Percentiles rank a stretch among this genome's conserved stretches.
Conservation (phyloP, 2,797 vertebrate genomes). For the Diglossa cyanea region DNA sequence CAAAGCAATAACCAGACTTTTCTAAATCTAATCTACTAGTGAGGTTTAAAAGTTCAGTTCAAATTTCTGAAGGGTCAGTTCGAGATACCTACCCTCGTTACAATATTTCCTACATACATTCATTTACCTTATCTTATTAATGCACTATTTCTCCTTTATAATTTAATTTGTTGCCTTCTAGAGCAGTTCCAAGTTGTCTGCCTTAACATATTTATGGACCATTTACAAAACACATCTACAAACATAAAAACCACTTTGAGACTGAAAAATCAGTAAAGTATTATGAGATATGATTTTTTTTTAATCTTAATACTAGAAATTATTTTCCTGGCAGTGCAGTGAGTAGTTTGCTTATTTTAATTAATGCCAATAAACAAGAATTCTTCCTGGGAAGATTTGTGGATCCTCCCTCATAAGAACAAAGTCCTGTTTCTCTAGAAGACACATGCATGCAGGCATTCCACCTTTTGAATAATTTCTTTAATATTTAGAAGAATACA, state of each 20-base stretch:
- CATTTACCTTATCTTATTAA: background rate
- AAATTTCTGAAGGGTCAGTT: background rate
- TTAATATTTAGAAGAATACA: background rate
- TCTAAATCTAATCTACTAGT: background rate
- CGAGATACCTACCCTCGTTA: background rate
- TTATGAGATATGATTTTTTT: background rate
- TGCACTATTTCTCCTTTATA: background rate
- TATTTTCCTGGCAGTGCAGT: background rate
- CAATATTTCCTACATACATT: background rate
- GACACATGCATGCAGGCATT: fast-evolving
- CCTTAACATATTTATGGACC: background rate
- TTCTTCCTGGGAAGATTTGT: background rate
- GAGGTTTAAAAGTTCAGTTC: background rate
- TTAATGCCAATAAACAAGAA: background rate
- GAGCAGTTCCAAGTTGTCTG: background rate
- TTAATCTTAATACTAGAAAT: background rate
- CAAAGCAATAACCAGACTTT: background rate
- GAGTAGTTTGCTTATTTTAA: background rate
- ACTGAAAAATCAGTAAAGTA: background rate
- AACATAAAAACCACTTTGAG: background rate
- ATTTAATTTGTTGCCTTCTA: background rate
- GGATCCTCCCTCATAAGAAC: background rate
- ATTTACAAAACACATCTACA: background rate
- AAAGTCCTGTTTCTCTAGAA: background rate
- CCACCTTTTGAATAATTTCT: background rate